These are phyloP conservation scores for Coreius guichenoti DNA, from an alignment of 2,797 vertebrate genomes.

Conservation along the genomic window DNA sequence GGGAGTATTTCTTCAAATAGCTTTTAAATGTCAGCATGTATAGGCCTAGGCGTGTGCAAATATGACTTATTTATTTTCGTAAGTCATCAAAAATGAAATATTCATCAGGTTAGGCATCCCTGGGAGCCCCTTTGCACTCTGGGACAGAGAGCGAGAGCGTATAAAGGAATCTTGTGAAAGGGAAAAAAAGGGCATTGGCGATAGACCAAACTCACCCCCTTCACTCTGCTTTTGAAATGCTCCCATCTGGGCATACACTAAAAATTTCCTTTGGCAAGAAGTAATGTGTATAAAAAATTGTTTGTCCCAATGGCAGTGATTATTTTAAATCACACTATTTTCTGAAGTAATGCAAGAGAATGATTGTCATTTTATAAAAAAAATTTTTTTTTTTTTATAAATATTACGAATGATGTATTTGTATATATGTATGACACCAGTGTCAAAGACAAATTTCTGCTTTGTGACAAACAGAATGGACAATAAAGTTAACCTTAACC, in stretches of 20 bases:
- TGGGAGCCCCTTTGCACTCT: slow-evolving; percentile 45
- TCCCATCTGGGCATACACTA: not conserved
- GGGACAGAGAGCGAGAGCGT: not conserved
- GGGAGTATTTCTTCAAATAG: slow-evolving; percentile 69
- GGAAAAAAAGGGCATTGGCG: not conserved
- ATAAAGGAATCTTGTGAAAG: slow-evolving; percentile 15
- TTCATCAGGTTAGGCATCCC: slow-evolving; percentile 70
- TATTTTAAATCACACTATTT: not conserved
- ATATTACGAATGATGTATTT: not conserved
- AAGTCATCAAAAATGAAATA: slow-evolving; percentile 72
- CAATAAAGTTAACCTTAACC: not conserved
- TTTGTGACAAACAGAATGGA: not conserved
- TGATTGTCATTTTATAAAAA: not conserved
- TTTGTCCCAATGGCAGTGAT: not conserved
- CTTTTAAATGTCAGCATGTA: slow-evolving; percentile 71
- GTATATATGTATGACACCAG: not conserved
- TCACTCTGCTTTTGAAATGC: not conserved
- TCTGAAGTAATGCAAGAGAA: not conserved
- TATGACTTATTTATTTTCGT: slow-evolving; percentile 76
- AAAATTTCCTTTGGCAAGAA: not conserved
- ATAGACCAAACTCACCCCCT: not conserved
- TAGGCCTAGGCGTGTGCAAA: slow-evolving; percentile 63
- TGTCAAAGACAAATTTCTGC: not conserved
- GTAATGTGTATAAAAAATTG: not conserved
- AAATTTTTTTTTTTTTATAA: not conserved